Conservation (phyloP, 2,113 vertebrate genomes). For the Odocoileus hemionus region DNA sequence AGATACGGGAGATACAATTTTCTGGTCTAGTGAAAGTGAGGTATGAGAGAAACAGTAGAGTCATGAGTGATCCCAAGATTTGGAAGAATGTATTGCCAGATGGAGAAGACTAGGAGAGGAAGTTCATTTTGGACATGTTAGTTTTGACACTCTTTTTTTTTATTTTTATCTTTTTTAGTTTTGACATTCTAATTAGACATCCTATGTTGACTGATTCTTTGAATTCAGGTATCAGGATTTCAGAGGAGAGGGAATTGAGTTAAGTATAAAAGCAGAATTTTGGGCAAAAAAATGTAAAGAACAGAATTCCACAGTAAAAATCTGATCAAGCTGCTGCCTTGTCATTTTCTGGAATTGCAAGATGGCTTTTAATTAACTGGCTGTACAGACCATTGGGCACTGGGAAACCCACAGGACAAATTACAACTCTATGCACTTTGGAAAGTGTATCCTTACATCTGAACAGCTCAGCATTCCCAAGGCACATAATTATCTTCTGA, state of each 20-base stretch:
- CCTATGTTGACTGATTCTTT: neutral
- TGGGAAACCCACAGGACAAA: neutral
- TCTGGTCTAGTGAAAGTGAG: neutral
- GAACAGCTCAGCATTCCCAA: neutral
- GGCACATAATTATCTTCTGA: slow-evolving; percentile 3
- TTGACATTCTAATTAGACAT: neutral
- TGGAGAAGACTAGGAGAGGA: neutral
- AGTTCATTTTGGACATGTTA: neutral
- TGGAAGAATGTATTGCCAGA: neutral
- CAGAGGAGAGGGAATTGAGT: neutral
- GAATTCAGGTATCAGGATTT: neutral
- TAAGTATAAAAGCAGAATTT: neutral
- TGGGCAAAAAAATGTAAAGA: neutral
- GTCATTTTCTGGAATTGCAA: slow-evolving; percentile 6
- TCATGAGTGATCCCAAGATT: neutral
- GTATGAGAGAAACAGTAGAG: neutral
- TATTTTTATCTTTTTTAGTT: neutral
- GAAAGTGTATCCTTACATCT: neutral
- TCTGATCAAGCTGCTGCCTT: neutral
- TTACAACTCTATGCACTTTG: neutral
- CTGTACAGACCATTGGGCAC: neutral
- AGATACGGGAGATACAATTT: neutral
- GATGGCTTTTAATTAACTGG: slow-evolving; percentile 37
- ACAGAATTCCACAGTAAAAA: slow-evolving; percentile 1
- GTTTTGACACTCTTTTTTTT: neutral